Evolutionary conservation across 2,888 invertebrate species (phyloP).

Genomic region (Lapara coniferarum): DNA sequence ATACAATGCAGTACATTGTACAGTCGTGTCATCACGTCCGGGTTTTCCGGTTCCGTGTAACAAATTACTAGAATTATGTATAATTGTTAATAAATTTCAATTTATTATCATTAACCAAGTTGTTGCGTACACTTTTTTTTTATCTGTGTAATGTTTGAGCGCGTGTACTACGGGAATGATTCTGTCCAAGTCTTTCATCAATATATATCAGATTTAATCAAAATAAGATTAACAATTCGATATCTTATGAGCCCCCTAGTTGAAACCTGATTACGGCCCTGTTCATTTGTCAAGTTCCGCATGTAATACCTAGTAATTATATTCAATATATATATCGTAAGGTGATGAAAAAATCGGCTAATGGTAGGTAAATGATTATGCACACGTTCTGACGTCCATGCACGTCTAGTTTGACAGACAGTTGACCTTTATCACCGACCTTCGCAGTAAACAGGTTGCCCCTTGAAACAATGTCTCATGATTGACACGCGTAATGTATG

Average conservation of each 20-base stretch:
- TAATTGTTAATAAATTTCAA: conserved; percentile 20
- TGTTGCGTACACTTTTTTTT: background rate
- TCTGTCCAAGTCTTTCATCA: background rate
- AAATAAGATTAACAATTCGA: background rate
- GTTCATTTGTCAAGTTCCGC: background rate
- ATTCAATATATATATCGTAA: background rate
- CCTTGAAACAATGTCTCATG: conserved; percentile 2
- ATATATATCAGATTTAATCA: too few relatives aligned
- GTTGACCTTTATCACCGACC: conserved; percentile 26
- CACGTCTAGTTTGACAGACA: conserved; percentile 26
- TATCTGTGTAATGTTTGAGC: background rate
- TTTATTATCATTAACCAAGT: background rate
- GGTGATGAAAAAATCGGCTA: background rate
- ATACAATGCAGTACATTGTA: conserved; percentile 1
- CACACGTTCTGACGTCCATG: conserved; percentile 17
- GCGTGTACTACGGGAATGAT: conserved; percentile 1
- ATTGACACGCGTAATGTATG: background rate
- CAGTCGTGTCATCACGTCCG: conserved; percentile 9
- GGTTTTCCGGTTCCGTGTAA: conserved; percentile 14
- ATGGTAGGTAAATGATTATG: conserved; percentile 9
- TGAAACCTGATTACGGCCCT: background rate
- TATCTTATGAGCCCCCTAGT: background rate
- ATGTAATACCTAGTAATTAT: background rate
- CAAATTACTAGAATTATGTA: conserved; percentile 17
- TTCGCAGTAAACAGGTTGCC: conserved; percentile 18